phyloP scores from a whole-genome alignment of 2,888 invertebrate species.

The Ypsolopha sequella region DNA sequence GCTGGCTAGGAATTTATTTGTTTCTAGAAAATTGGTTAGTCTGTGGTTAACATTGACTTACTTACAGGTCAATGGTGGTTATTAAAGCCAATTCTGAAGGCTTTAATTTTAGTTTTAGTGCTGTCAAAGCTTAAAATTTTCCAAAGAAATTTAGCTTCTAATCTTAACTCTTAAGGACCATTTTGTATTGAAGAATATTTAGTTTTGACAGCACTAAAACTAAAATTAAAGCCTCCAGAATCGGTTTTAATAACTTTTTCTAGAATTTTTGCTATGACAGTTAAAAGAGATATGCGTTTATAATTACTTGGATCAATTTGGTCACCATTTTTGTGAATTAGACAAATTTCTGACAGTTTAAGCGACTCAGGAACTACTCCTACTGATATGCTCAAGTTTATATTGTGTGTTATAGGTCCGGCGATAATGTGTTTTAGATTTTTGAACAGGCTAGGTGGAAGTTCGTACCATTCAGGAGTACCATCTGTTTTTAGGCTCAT shows the following conservation, averaged over 20 bases:
- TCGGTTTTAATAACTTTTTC: not conserved
- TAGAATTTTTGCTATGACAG: not conserved
- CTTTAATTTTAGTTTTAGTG: too few relatives aligned
- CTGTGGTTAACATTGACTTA: too few relatives aligned
- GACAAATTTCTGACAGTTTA: not conserved
- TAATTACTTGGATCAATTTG: not conserved
- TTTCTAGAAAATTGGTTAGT: not conserved
- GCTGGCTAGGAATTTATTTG: not conserved
- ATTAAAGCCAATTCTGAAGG: too few relatives aligned
- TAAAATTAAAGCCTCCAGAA: too few relatives aligned
- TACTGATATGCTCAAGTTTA: not conserved
- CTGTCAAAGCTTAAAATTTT: too few relatives aligned
- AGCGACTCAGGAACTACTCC: not conserved
- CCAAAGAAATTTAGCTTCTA: too few relatives aligned
- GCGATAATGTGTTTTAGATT: not conserved
- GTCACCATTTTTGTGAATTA: not conserved
- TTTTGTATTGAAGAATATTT: too few relatives aligned
- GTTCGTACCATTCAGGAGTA: not conserved
- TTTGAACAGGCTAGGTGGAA: not conserved
- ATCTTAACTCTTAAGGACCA: too few relatives aligned
- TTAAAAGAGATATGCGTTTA: not conserved
- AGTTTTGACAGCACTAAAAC: too few relatives aligned
- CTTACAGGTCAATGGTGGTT: too few relatives aligned
- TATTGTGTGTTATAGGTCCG: not conserved
- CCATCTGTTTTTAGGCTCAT: not conserved